These are phyloP conservation scores for Frieseomelitta varia DNA, from an alignment of 1,140 invertebrate species.

Conservation along the genomic window DNA sequence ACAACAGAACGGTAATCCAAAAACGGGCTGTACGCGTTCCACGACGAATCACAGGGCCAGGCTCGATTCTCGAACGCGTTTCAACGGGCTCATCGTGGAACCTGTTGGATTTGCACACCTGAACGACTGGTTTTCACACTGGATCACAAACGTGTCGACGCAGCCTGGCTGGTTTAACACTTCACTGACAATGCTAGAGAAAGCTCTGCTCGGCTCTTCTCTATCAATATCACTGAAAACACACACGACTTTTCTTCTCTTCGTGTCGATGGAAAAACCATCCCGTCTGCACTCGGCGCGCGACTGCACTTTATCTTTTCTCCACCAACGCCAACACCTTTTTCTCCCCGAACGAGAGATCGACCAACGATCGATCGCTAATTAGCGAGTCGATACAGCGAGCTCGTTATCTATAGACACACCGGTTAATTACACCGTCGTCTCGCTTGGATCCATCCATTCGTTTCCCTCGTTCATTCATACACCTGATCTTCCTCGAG, in stretches of 20 bases:
- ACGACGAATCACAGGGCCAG: constrained; percentile 13
- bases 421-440: constrained; percentile 15
- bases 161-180: not conserved
- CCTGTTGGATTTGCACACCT: constrained; percentile 41
- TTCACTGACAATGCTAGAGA: constrained; percentile 11
- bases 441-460: not conserved
- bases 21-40: not conserved
- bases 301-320: not conserved
- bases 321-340: constrained; percentile 15
- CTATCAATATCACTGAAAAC: constrained; percentile 7
- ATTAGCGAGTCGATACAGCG: constrained; percentile 19
- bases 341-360: not conserved
- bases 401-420: constrained; percentile 24
- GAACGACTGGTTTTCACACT: constrained; percentile 29
- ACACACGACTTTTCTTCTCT: not conserved
- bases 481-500: not conserved
- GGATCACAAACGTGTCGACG: not conserved
- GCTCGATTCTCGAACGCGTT: not conserved
- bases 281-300: not conserved
- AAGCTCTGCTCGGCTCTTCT: not conserved
- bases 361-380: constrained; percentile 1
- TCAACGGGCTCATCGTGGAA: not conserved
- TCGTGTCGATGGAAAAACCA: not conserved
- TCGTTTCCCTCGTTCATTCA: not conserved
- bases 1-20: constrained; percentile 53